Base-by-base conservation (phyloP, 2,113 vertebrate genomes). In the Odontophorus gujanensis region DNA sequence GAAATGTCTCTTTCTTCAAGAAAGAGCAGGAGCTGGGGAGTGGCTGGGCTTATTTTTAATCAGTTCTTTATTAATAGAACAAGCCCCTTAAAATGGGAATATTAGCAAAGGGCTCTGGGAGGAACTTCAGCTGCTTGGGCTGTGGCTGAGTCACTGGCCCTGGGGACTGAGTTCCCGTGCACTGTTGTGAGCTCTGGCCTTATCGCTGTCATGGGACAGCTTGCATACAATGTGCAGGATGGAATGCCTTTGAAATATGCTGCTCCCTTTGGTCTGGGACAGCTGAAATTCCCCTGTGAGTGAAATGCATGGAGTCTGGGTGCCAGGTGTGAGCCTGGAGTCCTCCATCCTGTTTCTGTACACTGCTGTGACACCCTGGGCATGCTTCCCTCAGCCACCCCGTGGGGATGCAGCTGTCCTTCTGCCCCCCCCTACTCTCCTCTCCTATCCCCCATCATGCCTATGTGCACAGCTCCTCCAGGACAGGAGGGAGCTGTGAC, bases 31-130 rank as follows among this genome's bases (percentile, higher is more conserved):
- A 73, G 85, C 0, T 2, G 2, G 22, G 78, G 45, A 66, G 76
- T 78, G 53, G 43, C 76, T 38, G 65, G 51, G 57, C 68, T 86
- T 88, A 63, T 72, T 63, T 63, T 40, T 86, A 87, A 85, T 79
- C 57, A 68, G 57, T 50, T 92, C 79, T 95, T 92, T 92, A 96
- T 91, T 91, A 91, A 90, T 94, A 95, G 96, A 88, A 94, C 40
- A 20, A 55, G 13, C 4, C 45, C 61, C 80, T 91, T 87, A 78
- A 90, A 92, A 78, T 48, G 80, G 65, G 80, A 84, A 32, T 80
- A 74, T 74, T 8, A 53, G 82, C 69, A 78, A 90, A 91, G 66
- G 82, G 73, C 73, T 92, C 36, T 63, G 75, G 48, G 91, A 92
- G 87, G 94, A 94, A 91, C 87, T 92, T 92, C 18, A 74, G 87